A percentile compares a stretch with the other conserved stretches of the same genome.
These are phyloP conservation scores for Mesembrinibis cayennensis DNA, from an alignment of 2,113 vertebrate species.

Conservation along the genomic window DNA sequence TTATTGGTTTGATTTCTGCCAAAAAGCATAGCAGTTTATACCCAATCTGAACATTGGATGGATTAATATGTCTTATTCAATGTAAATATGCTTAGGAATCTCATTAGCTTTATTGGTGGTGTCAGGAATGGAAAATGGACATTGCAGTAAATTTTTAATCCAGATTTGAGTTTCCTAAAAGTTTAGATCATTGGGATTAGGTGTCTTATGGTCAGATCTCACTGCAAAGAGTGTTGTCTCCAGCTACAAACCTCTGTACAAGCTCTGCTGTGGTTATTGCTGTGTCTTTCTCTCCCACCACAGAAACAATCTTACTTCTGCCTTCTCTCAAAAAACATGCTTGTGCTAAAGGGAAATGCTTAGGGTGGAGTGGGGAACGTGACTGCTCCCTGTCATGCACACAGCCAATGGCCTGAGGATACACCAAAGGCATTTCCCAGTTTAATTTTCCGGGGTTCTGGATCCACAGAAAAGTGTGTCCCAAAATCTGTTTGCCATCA, in stretches of 20 bases:
- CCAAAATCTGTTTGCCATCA: background rate
- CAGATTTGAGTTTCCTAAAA: background rate
- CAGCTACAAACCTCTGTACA: background rate
- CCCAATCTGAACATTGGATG: background rate
- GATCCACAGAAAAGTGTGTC: background rate
- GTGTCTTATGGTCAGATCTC: background rate
- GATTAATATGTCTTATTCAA: background rate
- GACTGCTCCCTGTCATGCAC: background rate
- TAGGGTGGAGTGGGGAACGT: accelerated
- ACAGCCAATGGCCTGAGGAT: background rate
- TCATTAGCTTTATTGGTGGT: background rate
- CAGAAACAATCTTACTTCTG: background rate
- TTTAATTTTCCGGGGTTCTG: background rate
- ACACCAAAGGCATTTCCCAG: background rate
- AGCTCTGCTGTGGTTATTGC: background rate
- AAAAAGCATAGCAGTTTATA: background rate
- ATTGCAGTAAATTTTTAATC: background rate
- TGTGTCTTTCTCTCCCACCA: background rate
- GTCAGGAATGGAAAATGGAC: background rate
- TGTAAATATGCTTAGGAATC: background rate
- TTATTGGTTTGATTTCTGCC: background rate
- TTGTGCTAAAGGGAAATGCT: background rate
- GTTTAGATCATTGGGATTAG: background rate
- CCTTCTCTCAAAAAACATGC: background rate
- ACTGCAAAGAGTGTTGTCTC: background rate